Conservation (phyloP, 2,888 invertebrate species). For the Dendrolimus houi region DNA sequence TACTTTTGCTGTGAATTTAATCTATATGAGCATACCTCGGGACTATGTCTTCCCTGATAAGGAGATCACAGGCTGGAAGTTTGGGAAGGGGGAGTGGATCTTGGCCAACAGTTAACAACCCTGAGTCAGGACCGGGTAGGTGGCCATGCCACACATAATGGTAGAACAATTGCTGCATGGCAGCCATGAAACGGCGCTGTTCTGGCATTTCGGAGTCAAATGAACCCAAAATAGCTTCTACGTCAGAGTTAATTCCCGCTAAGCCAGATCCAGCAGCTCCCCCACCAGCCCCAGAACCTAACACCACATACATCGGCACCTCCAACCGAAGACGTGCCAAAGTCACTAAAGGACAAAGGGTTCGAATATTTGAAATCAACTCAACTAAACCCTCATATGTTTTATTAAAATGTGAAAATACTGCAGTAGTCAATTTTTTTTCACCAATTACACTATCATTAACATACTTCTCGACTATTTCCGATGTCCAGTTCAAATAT, state of each 20-base stretch:
- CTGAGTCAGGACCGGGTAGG: conserved; percentile 77
- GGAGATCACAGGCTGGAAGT: conserved; percentile 85
- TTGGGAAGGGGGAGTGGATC: conserved; percentile 80
- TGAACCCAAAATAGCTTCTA: conserved; percentile 86
- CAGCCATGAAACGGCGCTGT: conserved; percentile 84
- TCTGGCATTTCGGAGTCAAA: conserved; percentile 84
- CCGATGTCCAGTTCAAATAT: conserved; percentile 80
- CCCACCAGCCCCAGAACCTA: conserved; percentile 76
- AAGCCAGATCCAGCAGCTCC: conserved; percentile 53
- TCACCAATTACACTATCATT: conserved; percentile 79
- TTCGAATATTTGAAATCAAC: conserved; percentile 87
- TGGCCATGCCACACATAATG: conserved; percentile 87
- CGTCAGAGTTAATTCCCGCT: conserved; percentile 78
- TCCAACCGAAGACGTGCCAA: conserved; percentile 78
- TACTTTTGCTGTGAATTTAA: conserved; percentile 48
- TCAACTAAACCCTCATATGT: conserved; percentile 82
- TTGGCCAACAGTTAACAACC: conserved; percentile 82
- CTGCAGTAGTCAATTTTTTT: conserved; percentile 77
- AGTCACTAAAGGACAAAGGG: conserved; percentile 85
- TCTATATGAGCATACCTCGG: conserved; percentile 85
- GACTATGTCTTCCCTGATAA: conserved; percentile 84
- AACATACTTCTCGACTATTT: conserved; percentile 79
- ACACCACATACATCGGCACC: conserved; percentile 85
- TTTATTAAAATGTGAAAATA: conserved; percentile 80
- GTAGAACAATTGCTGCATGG: conserved; percentile 89